Evolutionary conservation across 2,113 vertebrate genomes (phyloP).

Genomic region (Peromyscus polionotus): DNA sequence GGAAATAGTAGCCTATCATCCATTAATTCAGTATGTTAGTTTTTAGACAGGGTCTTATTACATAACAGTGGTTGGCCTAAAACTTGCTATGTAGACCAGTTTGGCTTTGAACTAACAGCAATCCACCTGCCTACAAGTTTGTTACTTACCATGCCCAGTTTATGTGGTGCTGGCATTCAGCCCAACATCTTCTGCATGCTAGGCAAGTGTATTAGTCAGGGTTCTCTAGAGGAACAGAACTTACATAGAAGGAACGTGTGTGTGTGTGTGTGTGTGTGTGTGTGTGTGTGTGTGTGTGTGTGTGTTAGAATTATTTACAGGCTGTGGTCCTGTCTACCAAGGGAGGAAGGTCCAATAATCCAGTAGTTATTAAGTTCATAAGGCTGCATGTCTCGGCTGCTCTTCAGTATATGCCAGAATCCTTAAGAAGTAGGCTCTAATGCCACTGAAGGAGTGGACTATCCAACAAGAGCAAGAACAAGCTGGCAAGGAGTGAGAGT

Average conservation of each 20-base stretch:
- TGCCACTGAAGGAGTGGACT: not conserved
- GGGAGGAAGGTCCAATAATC: not conserved
- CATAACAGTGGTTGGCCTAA: not conserved
- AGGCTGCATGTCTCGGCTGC: not conserved
- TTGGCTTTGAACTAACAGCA: not conserved
- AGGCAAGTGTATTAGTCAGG: not conserved
- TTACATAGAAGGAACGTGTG: not conserved
- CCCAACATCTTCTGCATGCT: not conserved
- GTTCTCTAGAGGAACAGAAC: not conserved
- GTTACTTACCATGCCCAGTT: not conserved
- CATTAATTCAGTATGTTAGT: not conserved
- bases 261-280: not conserved
- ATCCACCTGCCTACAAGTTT: not conserved
- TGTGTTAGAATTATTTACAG: not conserved
- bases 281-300: not conserved
- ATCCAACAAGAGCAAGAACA: not conserved
- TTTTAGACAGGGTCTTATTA: not conserved
- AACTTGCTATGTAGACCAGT: not conserved
- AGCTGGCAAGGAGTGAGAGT: not conserved
- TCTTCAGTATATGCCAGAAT: not conserved
- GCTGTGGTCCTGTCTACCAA: not conserved
- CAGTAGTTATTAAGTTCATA: not conserved
- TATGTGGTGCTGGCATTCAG: not conserved
- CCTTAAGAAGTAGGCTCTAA: not conserved
- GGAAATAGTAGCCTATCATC: slow-evolving; percentile 20